Evolutionary conservation across 2,888 invertebrate genomes (phyloP).

Genomic region (Heteromurus nitidus): DNA sequence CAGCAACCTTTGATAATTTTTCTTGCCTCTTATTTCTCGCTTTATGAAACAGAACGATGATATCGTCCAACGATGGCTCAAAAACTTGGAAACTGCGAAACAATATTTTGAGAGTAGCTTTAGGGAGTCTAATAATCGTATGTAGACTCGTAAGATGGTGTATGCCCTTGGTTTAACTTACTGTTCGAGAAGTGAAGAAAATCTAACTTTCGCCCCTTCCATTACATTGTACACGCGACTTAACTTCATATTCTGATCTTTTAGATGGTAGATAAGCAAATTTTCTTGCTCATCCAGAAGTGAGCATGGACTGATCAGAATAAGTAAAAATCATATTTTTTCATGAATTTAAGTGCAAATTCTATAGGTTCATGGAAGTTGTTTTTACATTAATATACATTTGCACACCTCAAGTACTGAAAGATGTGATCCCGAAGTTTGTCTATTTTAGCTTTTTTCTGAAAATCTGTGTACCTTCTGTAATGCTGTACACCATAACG

Average conservation of each 20-base stretch:
- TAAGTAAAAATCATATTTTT: slow-evolving; percentile 3
- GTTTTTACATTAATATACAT: no score
- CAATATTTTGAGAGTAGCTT: no score
- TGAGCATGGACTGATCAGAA: slow-evolving; percentile 60
- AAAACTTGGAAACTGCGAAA: slow-evolving; percentile 58
- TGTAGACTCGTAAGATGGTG: no score
- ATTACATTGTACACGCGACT: slow-evolving; percentile 61
- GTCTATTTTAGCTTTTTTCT: slow-evolving; percentile 51
- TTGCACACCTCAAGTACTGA: slow-evolving; percentile 60
- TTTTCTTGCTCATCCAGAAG: slow-evolving; percentile 62
- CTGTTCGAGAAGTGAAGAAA: slow-evolving; percentile 56
- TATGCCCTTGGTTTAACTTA: slow-evolving; percentile 51
- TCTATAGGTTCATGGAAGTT: not conserved
- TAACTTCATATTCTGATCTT: slow-evolving; percentile 50
- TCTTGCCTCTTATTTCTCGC: slow-evolving; percentile 19
- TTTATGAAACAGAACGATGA: slow-evolving; percentile 57
- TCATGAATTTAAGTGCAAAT: not conserved
- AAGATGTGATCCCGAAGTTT: slow-evolving; percentile 62
- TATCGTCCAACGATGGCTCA: slow-evolving; percentile 66
- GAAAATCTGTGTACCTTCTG: slow-evolving; percentile 40
- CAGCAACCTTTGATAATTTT: not conserved
- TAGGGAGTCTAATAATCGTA: no score
- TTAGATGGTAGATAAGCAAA: slow-evolving; percentile 63
- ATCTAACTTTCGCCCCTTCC: slow-evolving; percentile 64
- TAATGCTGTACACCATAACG: slow-evolving; percentile 30